phyloP scores from a whole-genome alignment of 2,797 vertebrate genomes.

The Bradypus variegatus region DNA sequence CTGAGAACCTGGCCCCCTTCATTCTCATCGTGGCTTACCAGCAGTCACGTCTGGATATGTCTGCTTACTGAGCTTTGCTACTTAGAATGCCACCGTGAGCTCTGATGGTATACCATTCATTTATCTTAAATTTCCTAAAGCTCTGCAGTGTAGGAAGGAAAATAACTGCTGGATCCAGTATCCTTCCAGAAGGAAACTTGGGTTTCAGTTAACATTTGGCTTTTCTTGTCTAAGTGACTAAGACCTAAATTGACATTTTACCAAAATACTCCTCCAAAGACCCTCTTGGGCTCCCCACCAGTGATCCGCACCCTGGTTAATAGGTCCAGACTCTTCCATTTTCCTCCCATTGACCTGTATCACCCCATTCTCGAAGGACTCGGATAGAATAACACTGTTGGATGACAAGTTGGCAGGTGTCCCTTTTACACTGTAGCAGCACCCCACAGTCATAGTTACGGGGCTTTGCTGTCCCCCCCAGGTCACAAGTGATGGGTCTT shows the following conservation, averaged over 20 bases:
- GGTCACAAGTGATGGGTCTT: background rate
- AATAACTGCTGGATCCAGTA: background rate
- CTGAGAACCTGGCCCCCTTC: background rate
- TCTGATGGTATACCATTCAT: background rate
- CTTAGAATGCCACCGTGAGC: background rate
- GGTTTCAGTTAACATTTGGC: background rate
- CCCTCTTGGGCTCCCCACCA: accelerated
- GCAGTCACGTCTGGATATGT: background rate
- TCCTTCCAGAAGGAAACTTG: background rate
- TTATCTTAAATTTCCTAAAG: background rate
- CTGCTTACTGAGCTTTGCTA: background rate
- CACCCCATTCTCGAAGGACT: background rate
- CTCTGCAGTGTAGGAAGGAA: background rate
- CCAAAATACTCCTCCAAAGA: background rate
- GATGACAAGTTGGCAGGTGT: background rate
- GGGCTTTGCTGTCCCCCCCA: background rate
- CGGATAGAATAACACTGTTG: background rate
- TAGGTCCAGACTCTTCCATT: background rate
- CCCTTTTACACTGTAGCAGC: background rate
- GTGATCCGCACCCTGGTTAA: background rate
- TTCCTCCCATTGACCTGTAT: background rate
- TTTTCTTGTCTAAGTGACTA: background rate
- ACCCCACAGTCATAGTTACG: background rate
- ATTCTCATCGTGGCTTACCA: background rate
- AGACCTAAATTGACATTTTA: background rate